Conservation (phyloP, 2,113 vertebrate genomes). For the Lamprotornis superbus region DNA sequence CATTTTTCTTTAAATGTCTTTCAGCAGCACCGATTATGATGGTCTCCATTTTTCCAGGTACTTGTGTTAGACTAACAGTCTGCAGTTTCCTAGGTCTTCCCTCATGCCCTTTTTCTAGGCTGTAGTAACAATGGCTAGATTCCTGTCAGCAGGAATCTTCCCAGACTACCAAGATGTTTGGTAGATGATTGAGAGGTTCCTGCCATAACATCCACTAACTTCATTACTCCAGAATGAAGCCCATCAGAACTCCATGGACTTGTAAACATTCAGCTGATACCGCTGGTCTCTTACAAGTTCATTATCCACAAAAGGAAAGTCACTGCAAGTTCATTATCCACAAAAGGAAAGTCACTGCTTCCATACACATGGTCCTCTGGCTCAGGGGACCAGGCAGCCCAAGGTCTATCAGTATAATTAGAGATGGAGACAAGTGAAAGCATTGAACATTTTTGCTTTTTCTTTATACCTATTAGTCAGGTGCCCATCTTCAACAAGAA, state of each 20-base stretch:
- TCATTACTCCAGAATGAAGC: neutral
- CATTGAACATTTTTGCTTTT: neutral
- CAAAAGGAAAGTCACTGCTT: neutral
- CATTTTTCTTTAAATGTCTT: neutral
- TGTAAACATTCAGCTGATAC: neutral
- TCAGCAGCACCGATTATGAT: neutral
- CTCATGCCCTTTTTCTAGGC: neutral
- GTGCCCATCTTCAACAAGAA: neutral
- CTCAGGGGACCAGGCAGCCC: rapidly evolving
- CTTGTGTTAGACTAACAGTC: neutral
- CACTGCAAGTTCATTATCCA: neutral
- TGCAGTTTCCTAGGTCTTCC: neutral
- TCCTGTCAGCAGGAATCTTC: neutral
- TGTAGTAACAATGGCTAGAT: neutral
- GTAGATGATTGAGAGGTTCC: neutral
- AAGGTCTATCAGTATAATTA: neutral
- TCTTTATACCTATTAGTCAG: neutral
- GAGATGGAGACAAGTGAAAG: neutral
- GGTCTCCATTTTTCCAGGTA: neutral
- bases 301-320: neutral
- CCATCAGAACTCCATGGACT: neutral
- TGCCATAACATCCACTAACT: neutral
- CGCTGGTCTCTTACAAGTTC: rapidly evolving
- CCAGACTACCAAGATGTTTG: neutral
- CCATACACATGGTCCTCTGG: neutral